These are phyloP conservation scores for Cepaea nemoralis DNA, from an alignment of 1,140 invertebrate genomes.

Conservation along the genomic window DNA sequence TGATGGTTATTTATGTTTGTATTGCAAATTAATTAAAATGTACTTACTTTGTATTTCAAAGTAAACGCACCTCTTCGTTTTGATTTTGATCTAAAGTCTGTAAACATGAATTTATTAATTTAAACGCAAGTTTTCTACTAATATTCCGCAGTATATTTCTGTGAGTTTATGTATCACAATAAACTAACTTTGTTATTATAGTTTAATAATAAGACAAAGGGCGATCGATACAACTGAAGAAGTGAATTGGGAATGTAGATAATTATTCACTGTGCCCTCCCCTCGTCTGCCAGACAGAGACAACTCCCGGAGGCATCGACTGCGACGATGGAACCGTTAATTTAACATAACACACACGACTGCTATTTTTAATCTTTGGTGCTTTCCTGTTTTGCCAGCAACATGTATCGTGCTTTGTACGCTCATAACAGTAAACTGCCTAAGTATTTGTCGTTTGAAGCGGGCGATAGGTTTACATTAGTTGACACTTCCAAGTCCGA, in stretches of 20 bases:
- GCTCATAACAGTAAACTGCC: conserved; percentile 55
- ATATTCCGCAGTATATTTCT: too few species aligned
- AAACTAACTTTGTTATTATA: too few species aligned
- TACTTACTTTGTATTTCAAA: too few species aligned
- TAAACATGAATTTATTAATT: too few species aligned
- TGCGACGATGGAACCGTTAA: neutral
- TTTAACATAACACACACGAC: too few species aligned
- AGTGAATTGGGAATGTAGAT: neutral
- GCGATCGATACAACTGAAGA: neutral
- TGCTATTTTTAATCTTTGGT: neutral
- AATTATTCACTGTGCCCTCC: neutral
- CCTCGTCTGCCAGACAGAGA: neutral
- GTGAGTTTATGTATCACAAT: too few species aligned
- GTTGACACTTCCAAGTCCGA: conserved; percentile 44
- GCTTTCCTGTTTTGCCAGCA: neutral
- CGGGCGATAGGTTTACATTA: conserved; percentile 59
- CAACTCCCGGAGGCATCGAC: neutral
- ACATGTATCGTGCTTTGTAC: conserved; percentile 62
- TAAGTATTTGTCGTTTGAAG: conserved; percentile 55
- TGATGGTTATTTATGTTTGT: too few species aligned
- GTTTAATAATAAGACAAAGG: too few species aligned
- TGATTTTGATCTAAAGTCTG: too few species aligned
- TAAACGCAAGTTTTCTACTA: too few species aligned
- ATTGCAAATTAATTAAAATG: too few species aligned
- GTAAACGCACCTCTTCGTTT: too few species aligned